Conservation (phyloP, 2,888 invertebrate species). For the Fissipunctia ypsillon region DNA sequence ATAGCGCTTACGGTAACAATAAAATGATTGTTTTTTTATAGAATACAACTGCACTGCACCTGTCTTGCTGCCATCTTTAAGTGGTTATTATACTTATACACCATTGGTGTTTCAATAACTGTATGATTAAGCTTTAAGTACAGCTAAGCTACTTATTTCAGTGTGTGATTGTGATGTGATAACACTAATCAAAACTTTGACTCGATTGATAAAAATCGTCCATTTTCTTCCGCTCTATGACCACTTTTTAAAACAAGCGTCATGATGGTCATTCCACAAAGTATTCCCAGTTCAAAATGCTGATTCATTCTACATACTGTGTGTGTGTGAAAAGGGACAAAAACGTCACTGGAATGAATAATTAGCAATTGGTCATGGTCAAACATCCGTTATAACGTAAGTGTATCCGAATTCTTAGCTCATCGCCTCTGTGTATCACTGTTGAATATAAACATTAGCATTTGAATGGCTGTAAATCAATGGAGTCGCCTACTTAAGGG, state of each 20-base stretch:
- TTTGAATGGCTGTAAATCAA: slow-evolving; percentile 64
- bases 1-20: slow-evolving; percentile 21
- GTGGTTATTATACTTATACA: not conserved
- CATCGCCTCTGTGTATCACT: slow-evolving; percentile 63
- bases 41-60: not conserved
- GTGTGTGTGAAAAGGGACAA: slow-evolving; percentile 65
- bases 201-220: slow-evolving; percentile 2
- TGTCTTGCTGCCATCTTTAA: slow-evolving; percentile 4
- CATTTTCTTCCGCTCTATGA: not conserved
- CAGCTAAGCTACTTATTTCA: slow-evolving; percentile 7
- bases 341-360: slow-evolving; percentile 73
- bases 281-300: slow-evolving; percentile 15
- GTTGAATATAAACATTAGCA: slow-evolving; percentile 69
- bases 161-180: not conserved
- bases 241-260: slow-evolving; percentile 20
- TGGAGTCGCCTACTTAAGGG: slow-evolving; percentile 61
- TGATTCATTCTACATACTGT: slow-evolving; percentile 26
- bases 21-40: not conserved
- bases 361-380: slow-evolving; percentile 69
- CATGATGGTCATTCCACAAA: slow-evolving; percentile 6
- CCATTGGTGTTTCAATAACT: slow-evolving; percentile 5
- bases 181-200: slow-evolving; percentile 20
- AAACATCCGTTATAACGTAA: slow-evolving; percentile 72
- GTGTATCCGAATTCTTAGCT: slow-evolving; percentile 71
- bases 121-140: slow-evolving; percentile 1